Base-by-base conservation (phyloP, 2,113 vertebrate genomes). In the Brachionichthys hirsutus region DNA sequence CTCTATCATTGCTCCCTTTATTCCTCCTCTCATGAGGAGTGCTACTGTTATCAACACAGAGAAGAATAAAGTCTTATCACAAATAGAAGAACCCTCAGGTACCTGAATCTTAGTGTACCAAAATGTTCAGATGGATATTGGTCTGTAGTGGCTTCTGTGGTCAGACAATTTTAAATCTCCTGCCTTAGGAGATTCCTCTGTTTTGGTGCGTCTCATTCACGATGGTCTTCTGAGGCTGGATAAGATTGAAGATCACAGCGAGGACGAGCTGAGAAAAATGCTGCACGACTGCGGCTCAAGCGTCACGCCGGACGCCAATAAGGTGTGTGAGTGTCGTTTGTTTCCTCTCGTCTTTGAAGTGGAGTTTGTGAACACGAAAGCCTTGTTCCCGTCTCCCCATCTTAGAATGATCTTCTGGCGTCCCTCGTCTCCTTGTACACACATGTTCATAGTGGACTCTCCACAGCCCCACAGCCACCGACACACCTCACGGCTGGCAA, bases 1-100 rank as follows among this genome's bases (percentile, higher is more conserved):
- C 65, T 98, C 97, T 57, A 97, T 98, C 70, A 91, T 99, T 24
- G 94, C 97, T 46, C 97, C 97, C 36, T 99, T 99, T 84, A 94
- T 96, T 67, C 95, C 97, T 22, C 94, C 96, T 1, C 91, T 99
- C 70, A 96, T 98, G 95, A 94, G 94, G 84, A 92, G 93, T 80
- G 49, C 88, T 0, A 67, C 92, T 55, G 93, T 97, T 44, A 90
- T 98, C 75, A 99, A 98, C 85, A 97, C 95, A 0, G 97, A 99
- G 86, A 98, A 95, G 82, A 93, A 98, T 84, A 99, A 99, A 85
- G 89, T 87, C 64, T 67, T 81, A 45, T 68, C 89, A 34, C 79
- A 85, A 20, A 38, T 54, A 7, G 52, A 48, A 43, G 65, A 50
- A 30, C 77, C 77, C 4, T 50, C 73, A 38, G 87, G 88, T 89